Percentiles rank a stretch among this genome's conserved stretches.
phyloP scores from a whole-genome alignment of 92 coral and sea anemone species.

The Siderastrea radians region DNA sequence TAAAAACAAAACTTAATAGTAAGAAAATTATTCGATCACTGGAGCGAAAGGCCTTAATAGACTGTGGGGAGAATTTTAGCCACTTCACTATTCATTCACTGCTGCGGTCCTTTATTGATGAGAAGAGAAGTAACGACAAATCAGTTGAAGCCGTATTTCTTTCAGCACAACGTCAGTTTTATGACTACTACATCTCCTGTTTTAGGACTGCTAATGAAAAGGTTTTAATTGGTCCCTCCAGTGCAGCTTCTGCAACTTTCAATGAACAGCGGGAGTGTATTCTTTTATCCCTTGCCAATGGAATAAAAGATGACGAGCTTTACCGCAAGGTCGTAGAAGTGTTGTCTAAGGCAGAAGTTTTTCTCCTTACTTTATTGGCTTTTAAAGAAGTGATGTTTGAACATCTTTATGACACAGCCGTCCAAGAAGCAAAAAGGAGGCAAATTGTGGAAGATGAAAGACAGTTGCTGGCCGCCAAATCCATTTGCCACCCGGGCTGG shows the following conservation, averaged over 20 bases:
- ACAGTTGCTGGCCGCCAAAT: not conserved
- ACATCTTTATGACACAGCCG: not conserved
- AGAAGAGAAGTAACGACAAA: not conserved
- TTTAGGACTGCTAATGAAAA: not conserved
- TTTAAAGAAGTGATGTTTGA: not conserved
- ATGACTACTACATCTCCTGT: not conserved
- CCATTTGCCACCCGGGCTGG: not conserved
- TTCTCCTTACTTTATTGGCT: not conserved
- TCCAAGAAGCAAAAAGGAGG: not conserved
- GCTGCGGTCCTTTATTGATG: not conserved
- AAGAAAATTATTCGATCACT: not conserved
- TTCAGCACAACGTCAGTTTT: not conserved
- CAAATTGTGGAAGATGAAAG: not conserved
- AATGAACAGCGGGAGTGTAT: not conserved
- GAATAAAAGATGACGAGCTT: not conserved
- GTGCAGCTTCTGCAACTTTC: not conserved
- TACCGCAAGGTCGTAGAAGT: not conserved
- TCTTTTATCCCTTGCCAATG: not conserved
- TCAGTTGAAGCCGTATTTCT: not conserved
- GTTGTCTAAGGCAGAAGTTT: not conserved
- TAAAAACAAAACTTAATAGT: not conserved
- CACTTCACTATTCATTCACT: constrained; percentile 1
- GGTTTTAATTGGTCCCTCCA: not conserved
- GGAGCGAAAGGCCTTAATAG: constrained; percentile 3
- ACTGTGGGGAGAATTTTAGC: not conserved